Conservation (phyloP, 2,113 vertebrate species). For the Hiodon tergisus region DNA sequence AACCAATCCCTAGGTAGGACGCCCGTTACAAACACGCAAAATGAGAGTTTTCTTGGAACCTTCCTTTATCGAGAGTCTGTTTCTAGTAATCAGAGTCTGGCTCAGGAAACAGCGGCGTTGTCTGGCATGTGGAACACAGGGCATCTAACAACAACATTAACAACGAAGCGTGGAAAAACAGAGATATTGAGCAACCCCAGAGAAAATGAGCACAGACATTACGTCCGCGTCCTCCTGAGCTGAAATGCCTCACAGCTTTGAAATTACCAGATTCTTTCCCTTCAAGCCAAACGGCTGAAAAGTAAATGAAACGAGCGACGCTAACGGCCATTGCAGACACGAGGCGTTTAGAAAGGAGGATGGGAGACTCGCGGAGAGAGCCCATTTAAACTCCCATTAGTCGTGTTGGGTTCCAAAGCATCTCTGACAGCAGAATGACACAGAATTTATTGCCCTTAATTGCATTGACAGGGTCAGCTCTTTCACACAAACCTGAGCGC, state of each 20-base stretch:
- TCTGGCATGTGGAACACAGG: too few species aligned
- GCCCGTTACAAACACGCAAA: too few species aligned
- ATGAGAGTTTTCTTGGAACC: too few species aligned
- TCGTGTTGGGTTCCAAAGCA: background rate
- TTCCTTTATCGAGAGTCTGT: too few species aligned
- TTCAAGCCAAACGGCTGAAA: background rate
- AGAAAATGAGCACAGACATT: background rate
- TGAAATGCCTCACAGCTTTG: background rate
- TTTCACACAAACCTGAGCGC: background rate
- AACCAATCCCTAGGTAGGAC: too few species aligned
- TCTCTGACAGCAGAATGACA: constrained; percentile 17
- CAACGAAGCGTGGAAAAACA: too few species aligned
- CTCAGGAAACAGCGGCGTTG: too few species aligned
- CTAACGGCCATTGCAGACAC: background rate
- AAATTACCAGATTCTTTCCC: background rate
- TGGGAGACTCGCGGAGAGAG: background rate
- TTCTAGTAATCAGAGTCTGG: too few species aligned
- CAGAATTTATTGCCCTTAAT: constrained; percentile 25
- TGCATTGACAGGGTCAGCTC: constrained; percentile 11
- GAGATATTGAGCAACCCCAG: background rate
- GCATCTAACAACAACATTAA: too few species aligned
- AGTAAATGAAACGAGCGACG: constrained; percentile 1
- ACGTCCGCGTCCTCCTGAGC: background rate
- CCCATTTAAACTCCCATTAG: constrained; percentile 14
- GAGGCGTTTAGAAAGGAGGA: background rate